phyloP scores from a whole-genome alignment of 1,140 invertebrate genomes.

The Anastrepha obliqua region DNA sequence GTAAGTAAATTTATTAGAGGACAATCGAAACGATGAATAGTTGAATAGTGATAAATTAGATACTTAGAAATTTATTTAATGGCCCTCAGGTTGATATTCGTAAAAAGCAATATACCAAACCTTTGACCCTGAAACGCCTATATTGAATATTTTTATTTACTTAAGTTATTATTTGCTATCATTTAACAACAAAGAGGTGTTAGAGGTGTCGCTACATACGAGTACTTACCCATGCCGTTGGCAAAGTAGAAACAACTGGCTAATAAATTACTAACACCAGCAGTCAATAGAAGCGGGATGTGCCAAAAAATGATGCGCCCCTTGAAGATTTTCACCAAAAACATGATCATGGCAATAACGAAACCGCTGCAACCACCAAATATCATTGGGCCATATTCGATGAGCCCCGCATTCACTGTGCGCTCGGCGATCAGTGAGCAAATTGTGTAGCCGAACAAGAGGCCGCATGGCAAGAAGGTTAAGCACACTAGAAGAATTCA shows the following conservation, averaged over 20 bases:
- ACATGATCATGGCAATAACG: slow-evolving; percentile 61
- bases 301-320: slow-evolving; percentile 70
- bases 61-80: no score
- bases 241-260: slow-evolving; percentile 71
- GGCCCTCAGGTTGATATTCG: no score
- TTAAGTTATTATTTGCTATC: no score
- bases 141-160: no score
- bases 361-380: slow-evolving; percentile 64
- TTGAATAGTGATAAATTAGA: no score
- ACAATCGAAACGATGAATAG: no score
- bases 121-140: no score
- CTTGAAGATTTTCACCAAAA: slow-evolving; percentile 64
- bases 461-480: slow-evolving; percentile 67
- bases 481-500: slow-evolving; percentile 63
- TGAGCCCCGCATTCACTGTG: slow-evolving; percentile 58
- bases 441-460: slow-evolving; percentile 71
- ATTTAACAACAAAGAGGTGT: neutral
- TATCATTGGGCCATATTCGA: slow-evolving; percentile 68
- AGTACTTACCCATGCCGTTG: slow-evolving; percentile 66
- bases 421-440: slow-evolving; percentile 67
- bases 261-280: slow-evolving; percentile 64
- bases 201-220: no score
- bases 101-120: no score
- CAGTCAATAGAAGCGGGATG: slow-evolving; percentile 61
- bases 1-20: neutral